Evolutionary conservation across 2,888 invertebrate species (phyloP).

Genomic region (Eupithecia subfuscata): DNA sequence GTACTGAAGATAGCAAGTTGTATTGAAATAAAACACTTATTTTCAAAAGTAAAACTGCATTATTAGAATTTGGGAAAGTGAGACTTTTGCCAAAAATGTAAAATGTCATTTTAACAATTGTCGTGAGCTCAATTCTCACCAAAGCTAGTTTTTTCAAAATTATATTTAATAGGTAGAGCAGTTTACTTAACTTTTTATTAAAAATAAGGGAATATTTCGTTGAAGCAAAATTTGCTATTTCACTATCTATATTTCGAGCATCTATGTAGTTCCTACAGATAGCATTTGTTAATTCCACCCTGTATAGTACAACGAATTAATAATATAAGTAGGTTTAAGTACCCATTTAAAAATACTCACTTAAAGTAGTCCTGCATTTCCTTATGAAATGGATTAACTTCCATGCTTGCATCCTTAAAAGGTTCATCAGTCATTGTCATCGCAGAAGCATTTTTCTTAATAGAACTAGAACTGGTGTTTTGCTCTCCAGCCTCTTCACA

Average conservation of each 20-base stretch:
- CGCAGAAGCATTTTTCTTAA: conserved; percentile 49
- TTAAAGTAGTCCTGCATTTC: conserved; percentile 68
- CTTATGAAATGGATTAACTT: conserved; percentile 56
- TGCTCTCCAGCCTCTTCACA: conserved; percentile 45
- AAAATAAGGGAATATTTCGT: no score
- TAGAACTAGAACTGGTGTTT: conserved; percentile 30
- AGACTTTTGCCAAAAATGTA: not conserved
- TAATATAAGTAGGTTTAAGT: not conserved
- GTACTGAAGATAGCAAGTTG: not conserved
- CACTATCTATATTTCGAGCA: not conserved
- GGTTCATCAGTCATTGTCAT: conserved; percentile 36
- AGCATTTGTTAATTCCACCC: not conserved
- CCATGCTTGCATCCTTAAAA: conserved; percentile 24
- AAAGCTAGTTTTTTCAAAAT: no score
- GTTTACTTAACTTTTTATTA: not conserved
- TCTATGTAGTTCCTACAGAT: not conserved
- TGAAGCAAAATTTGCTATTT: not conserved
- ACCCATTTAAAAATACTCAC: conserved; percentile 47
- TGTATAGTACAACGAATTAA: no score
- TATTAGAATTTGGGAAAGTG: not conserved
- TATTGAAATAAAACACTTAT: not conserved
- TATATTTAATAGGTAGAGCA: no score
- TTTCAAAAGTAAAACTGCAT: not conserved
- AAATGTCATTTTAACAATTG: no score
- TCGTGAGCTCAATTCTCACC: no score